phyloP scores from a whole-genome alignment of 2,888 invertebrate genomes.

The Drosophila fulvimacula region DNA sequence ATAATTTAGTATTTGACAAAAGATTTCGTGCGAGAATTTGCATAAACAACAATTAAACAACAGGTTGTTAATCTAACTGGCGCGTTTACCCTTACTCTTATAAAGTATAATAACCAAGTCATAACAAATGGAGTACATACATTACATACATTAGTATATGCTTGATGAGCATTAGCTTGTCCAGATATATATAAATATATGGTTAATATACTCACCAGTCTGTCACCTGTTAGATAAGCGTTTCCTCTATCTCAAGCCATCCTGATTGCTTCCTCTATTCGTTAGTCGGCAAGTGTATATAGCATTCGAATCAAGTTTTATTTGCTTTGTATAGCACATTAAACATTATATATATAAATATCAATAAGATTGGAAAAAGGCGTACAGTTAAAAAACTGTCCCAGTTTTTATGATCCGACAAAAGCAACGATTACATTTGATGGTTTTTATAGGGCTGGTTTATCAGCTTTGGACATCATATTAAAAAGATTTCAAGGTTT shows the following conservation, averaged over 20 bases:
- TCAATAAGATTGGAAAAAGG: slow-evolving; percentile 1
- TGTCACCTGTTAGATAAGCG: too few relatives aligned
- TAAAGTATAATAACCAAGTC: background rate
- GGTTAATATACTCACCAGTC: background rate
- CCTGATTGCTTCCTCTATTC: background rate
- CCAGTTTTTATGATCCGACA: slow-evolving; percentile 15
- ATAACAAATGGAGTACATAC: background rate
- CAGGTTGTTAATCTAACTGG: slow-evolving; percentile 21
- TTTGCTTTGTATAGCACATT: background rate
- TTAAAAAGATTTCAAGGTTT: slow-evolving; percentile 30
- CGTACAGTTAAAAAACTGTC: slow-evolving; percentile 6
- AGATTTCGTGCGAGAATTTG: slow-evolving; percentile 27
- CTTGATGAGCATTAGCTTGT: background rate
- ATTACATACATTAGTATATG: too few relatives aligned
- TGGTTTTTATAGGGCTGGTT: slow-evolving; percentile 9
- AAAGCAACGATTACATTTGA: slow-evolving; percentile 9
- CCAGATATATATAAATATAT: background rate
- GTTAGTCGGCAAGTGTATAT: background rate
- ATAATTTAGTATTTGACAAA: slow-evolving; percentile 20
- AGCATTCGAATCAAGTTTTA: background rate
- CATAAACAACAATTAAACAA: slow-evolving; percentile 35
- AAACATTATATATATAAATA: slow-evolving; percentile 1
- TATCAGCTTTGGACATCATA: slow-evolving; percentile 10
- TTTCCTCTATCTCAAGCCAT: too few relatives aligned
- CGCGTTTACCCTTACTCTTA: background rate